Base-by-base conservation (phyloP, 2,888 invertebrate species). In the Osedax frankpressi region DNA sequence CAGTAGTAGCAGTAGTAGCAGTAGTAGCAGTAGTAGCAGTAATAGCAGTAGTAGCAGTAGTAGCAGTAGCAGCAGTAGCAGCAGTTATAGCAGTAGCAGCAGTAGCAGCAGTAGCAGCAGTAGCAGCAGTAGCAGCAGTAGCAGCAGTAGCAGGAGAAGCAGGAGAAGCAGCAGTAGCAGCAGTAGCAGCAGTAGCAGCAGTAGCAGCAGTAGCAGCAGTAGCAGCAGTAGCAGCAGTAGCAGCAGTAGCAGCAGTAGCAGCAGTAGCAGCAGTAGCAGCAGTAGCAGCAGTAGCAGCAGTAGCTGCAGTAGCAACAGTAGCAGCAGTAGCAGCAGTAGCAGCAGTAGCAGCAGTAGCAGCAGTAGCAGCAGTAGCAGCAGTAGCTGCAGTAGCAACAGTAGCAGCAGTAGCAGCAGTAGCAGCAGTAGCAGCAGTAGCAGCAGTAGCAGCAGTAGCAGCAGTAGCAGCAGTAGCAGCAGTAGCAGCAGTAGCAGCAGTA, bases 231-330 rank as follows among this genome's bases (percentile, higher is more conserved):
- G n/a, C 11, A 11, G n/a, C 24, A 65, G n/a, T 24, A 65, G n/a
- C 11, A n/a, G 67, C 24, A 65, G n/a, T 24, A 65, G n/a, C 11
- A 65, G n/a, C 11, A 11, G n/a, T 24, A 65, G n/a, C 6, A 65
- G n/a, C 6, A n/a, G 67, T 24, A 65, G n/a, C 11, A 65, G n/a
- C 24, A 65, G n/a, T 14, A 11, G n/a, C 11, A 65, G n/a, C 24
- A 65, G n/a, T 6, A n/a, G 67, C 24, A 65, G n/a, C 24, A 65
- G 67, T 11, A 65, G 26, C n/a, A n/a, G n/a, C n/a, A n/a, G n/a
- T n/a, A n/a, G n/a, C n/a, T n/a, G n/a, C n/a, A 75, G 19, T 44
- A n/a, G 69, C 19, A 74, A 44, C 28, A 3, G 44, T 44, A 19
- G 6, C 44, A 44, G 44, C 19, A 44, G 44, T 44, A 19, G 44